phyloP scores from a whole-genome alignment of 2,113 vertebrate species.

The Dicrurus megarhynchus region DNA sequence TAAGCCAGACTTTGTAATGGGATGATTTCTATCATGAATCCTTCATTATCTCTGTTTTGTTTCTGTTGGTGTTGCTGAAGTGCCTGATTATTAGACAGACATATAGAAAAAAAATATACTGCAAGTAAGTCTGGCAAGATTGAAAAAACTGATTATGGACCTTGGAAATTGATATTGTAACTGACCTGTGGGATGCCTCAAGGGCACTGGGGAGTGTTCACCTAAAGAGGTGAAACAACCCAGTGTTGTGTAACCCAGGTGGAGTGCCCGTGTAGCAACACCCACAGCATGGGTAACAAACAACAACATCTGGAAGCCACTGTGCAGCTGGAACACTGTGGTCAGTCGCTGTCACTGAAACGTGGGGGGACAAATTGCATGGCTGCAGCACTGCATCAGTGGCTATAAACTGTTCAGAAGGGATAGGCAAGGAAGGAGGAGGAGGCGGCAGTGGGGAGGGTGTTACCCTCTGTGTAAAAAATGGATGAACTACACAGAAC shows the following conservation, averaged over 20 bases:
- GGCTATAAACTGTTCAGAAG: not conserved
- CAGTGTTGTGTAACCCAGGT: too few species aligned
- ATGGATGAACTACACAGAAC: not conserved
- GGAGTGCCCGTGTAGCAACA: accelerated
- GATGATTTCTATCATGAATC: not conserved
- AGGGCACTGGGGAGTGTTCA: not conserved
- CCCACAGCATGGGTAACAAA: not conserved
- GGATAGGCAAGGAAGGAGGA: not conserved
- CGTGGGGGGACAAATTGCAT: too few species aligned
- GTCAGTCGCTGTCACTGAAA: not conserved
- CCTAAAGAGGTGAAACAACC: not conserved
- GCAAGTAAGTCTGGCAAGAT: not conserved
- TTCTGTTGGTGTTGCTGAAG: not conserved
- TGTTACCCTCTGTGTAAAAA: not conserved
- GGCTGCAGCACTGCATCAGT: not conserved
- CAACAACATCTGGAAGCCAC: not conserved
- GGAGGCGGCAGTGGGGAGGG: accelerated
- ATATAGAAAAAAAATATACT: not conserved
- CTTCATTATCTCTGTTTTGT: not conserved
- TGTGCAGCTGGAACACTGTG: not conserved
- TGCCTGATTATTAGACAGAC: not conserved
- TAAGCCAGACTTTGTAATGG: not conserved
- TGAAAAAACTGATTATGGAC: not conserved
- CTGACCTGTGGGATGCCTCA: not conserved
- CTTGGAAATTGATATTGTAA: not conserved